Base-by-base conservation (phyloP, 1,140 invertebrate genomes). In the Alviniconcha marisindica region DNA sequence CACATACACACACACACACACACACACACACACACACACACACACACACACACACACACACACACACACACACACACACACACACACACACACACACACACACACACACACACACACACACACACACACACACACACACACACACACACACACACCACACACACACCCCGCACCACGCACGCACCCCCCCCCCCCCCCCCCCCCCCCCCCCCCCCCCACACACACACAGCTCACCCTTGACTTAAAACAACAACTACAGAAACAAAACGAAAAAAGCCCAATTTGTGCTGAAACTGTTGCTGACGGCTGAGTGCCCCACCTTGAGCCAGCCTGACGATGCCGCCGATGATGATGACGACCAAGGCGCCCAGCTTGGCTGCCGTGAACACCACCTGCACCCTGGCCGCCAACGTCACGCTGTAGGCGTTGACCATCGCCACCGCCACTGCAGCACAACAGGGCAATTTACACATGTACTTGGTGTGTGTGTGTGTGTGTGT, bases 351-450 rank as follows among this genome's bases (percentile, higher is more conserved):
- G 80, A 98, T 97, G 48, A 97, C 94, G 4, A 96, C 91, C 0
- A 98, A 91, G 10, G 97, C 97, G 1, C 95, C 94, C 66, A 98
- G 94, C 94, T 98, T 99, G 10, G 97, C 96, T 85, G 97, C 96
- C 94, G 98, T 98, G 89, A 98, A 98, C 0, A 97, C 94, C 91
- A 98, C 97, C 92, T 98, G 97, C 83, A 98, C 94, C 90, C 95
- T 95, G 4, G 97, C 96, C 10, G 97, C 97, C 18, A 48, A 18
- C 7, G 5, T 18, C 18, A 18, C 44, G 44, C 44, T 48, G 44
- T 48, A 48, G 44, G 7, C 5, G 21, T 63, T 31, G 4, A 31
- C 28, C 60, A n/a, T 4, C 60, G 7, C 21, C 24, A 63, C 60
- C 28, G 21, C 24, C 21, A 63, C 60, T 63, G 21, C 21, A 63